Evolutionary conservation across 2,797 vertebrate species (phyloP), one percentile per base, ranked within the genome.

Genomic region (Sternarchorhynchus goeldii): DNA sequence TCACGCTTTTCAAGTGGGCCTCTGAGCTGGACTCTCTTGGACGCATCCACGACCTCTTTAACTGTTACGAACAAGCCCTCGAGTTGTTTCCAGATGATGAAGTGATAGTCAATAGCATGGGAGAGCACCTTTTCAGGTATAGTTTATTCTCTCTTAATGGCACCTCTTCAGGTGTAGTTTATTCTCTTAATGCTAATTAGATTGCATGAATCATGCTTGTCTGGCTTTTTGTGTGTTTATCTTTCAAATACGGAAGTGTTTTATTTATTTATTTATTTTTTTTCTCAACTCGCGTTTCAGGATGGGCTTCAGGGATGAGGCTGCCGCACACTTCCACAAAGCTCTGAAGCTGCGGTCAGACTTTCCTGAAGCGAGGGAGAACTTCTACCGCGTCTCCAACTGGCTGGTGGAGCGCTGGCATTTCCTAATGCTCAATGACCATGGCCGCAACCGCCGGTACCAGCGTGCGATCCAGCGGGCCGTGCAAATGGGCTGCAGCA

Each of bases 391-490:
- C 0, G 95, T 98, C 82, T 96, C 97, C 3, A 99, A 98, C 92
- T 99, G 97, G 96, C 90, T 99, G 83, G 97, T 99, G 82, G 97
- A 99, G 81, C 96, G 97, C 73, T 99, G 98, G 98, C 98, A 99
- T 84, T 99, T 98, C 89, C 88, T 98, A 36, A 99, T 99, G 98
- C 96, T 99, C 67, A 99, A 99, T 0, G 98, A 99, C 85, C 90
- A 82, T 17, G 92, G 87, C 57, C 94, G 97, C 85, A 99, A 99
- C 86, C 85, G 83, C 58, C 91, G 94, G 78, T 99, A 98, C 86
- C 94, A 95, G 25, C 92, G 93, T 83, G 97, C 98, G 57, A 96
- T 99, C 60, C 93, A 96, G 86, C 95, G 91, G 7, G 96, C 96
- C 0, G 94, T 99, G 50, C 63, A 2, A 70, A 90, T 86, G 0